phyloP scores from a whole-genome alignment of 2,113 vertebrate genomes.

The Choloepus hoffmanni region DNA sequence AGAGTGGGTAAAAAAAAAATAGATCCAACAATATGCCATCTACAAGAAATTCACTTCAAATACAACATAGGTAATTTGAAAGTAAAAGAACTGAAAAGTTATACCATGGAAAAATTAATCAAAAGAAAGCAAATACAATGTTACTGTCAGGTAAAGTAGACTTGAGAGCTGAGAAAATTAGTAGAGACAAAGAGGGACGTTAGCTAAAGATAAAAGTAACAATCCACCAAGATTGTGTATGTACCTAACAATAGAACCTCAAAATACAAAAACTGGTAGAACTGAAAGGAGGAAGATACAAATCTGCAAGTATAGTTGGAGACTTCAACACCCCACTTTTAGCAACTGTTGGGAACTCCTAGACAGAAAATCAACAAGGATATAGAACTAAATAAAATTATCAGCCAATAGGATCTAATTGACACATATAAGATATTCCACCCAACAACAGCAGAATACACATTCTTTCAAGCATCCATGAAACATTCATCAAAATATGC shows the following conservation, averaged over 20 bases:
- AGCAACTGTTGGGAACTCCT: background rate
- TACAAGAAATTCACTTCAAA: conserved; percentile 3
- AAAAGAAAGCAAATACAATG: background rate
- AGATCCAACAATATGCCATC: background rate
- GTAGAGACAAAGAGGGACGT: background rate
- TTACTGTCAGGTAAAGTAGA: background rate
- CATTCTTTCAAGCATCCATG: background rate
- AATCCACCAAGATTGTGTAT: background rate
- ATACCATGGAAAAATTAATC: background rate
- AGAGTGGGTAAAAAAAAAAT: background rate
- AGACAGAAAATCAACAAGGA: background rate
- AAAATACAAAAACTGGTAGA: background rate
- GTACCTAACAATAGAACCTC: background rate
- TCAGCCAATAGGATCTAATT: background rate
- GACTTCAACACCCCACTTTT: background rate
- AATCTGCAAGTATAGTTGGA: background rate
- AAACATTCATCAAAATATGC: background rate
- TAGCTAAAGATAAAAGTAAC: background rate
- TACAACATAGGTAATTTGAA: too few species aligned
- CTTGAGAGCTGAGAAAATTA: background rate
- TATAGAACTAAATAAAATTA: background rate
- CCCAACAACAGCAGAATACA: background rate
- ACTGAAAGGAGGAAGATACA: background rate
- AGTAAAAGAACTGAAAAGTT: background rate
- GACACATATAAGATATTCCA: background rate